Percentiles rank a stretch among this genome's conserved stretches.
Evolutionary conservation across 2,113 vertebrate genomes (phyloP).

Genomic region (Gymnocephalus cernua): DNA sequence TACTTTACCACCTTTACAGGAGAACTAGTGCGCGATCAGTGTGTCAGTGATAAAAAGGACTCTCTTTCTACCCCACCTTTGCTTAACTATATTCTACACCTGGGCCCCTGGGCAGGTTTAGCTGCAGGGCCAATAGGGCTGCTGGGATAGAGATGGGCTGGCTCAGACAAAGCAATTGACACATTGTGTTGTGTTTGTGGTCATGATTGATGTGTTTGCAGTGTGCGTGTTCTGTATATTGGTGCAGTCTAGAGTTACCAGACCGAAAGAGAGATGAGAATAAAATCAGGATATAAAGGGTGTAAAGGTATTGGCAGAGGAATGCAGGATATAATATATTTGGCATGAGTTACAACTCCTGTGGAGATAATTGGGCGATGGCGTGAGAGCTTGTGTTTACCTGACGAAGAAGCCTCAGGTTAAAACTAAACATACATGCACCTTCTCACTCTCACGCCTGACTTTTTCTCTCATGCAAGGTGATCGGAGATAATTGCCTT

Average conservation of each 20-base stretch:
- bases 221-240: not conserved
- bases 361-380: constrained; percentile 71
- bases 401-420: constrained; percentile 62
- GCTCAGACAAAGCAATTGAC: constrained; percentile 9
- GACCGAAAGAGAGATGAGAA: constrained; percentile 15
- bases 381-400: constrained; percentile 79
- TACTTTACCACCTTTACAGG: constrained; percentile 82
- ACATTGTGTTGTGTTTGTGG: constrained; percentile 30
- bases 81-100: constrained; percentile 47
- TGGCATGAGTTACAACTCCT: constrained; percentile 66
- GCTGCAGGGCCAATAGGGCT: not conserved
- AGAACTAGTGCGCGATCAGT: constrained; percentile 75
- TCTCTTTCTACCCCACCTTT: constrained; percentile 58
- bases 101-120: constrained; percentile 31
- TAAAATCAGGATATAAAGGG: constrained; percentile 25
- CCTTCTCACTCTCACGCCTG: constrained; percentile 9
- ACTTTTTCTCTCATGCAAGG: constrained; percentile 4
- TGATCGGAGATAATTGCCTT: constrained; percentile 18
- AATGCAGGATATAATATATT: constrained; percentile 65
- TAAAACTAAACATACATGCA: constrained; percentile 36
- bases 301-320: constrained; percentile 32
- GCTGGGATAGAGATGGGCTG: not conserved
- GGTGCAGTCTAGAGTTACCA: constrained; percentile 2
- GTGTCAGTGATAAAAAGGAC: constrained; percentile 65
- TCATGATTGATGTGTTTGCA: not conserved